Evolutionary conservation across 2,113 vertebrate genomes (phyloP).

Genomic region (Ardeotis arabs): DNA sequence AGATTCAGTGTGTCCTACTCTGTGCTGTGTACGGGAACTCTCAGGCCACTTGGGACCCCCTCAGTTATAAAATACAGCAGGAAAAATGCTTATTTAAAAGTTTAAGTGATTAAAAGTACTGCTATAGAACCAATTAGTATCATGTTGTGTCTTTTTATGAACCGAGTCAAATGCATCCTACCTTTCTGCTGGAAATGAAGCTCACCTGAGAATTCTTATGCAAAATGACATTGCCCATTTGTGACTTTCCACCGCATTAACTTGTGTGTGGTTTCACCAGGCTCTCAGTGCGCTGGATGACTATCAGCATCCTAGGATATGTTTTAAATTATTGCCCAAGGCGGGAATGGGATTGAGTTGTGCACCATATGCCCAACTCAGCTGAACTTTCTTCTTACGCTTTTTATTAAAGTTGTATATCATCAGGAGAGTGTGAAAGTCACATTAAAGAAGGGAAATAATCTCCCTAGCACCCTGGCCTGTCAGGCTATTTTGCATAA

Average conservation of each 20-base stretch:
- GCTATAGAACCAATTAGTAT: background rate
- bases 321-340: conserved; percentile 1
- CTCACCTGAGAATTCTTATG: background rate
- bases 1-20: background rate
- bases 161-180: background rate
- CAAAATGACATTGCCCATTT: background rate
- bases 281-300: background rate
- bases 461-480: background rate
- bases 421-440: conserved; percentile 59
- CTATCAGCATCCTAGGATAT: background rate
- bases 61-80: background rate
- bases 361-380: conserved; percentile 1
- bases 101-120: background rate
- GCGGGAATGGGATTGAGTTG: background rate
- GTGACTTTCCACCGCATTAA: background rate
- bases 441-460: conserved; percentile 6
- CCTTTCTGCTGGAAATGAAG: background rate
- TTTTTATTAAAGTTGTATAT: conserved; percentile 81
- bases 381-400: conserved; percentile 67
- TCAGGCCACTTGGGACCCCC: background rate
- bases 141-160: background rate
- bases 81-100: background rate
- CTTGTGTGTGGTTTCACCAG: background rate
- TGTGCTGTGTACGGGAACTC: fast-evolving
- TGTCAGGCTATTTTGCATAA: conserved; percentile 35